Conservation (phyloP, 2,113 vertebrate genomes). For the Prinia subflava region DNA sequence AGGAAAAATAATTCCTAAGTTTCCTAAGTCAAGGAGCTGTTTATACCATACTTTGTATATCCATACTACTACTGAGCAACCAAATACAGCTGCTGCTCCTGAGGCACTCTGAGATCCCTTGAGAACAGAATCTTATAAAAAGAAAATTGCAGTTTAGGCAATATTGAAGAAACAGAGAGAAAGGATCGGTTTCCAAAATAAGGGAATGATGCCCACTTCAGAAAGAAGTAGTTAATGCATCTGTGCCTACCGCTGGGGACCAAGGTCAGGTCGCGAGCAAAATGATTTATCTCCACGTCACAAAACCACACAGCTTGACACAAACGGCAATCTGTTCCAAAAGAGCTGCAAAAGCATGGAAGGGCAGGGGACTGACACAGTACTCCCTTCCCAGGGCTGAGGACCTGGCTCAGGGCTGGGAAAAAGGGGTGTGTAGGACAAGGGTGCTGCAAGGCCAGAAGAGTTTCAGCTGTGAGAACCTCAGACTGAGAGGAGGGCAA, state of each 20-base stretch:
- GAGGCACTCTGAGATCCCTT: background rate
- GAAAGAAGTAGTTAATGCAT: background rate
- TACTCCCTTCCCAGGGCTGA: background rate
- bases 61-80: background rate
- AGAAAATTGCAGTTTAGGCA: background rate
- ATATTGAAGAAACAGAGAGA: background rate
- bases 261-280: background rate
- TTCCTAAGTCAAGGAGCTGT: background rate
- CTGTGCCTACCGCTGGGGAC: background rate
- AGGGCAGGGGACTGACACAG: background rate
- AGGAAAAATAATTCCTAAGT: background rate
- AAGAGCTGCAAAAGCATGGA: background rate
- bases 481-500: background rate
- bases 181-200: background rate
- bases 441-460: background rate
- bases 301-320: slow-evolving; percentile 45
- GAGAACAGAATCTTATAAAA: background rate
- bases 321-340: slow-evolving; percentile 28
- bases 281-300: slow-evolving; percentile 24
- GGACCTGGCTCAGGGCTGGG: background rate
- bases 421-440: background rate
- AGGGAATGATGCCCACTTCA: background rate
- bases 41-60: background rate
- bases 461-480: background rate
- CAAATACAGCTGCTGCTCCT: slow-evolving; percentile 3